Evolutionary conservation across 2,797 vertebrate species (phyloP), one percentile per base, ranked within the genome.

Genomic region (Myioborus miniatus): DNA sequence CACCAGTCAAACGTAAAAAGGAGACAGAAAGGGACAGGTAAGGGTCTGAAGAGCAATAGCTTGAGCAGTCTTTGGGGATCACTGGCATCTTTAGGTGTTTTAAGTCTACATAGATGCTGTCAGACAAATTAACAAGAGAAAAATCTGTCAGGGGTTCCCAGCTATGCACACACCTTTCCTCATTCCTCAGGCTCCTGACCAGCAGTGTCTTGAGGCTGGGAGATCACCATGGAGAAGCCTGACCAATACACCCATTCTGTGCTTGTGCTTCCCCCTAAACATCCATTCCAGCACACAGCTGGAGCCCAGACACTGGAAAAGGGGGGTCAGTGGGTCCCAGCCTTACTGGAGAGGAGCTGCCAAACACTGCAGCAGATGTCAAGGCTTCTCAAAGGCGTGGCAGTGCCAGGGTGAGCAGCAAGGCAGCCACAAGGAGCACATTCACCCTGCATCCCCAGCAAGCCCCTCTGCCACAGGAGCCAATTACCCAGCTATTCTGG

Each of bases 401-500:
- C 43, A 79, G 30, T n/a, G 46, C 22, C 77, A 58, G 67, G 15
- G 27, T 2, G 5, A 65, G 43, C 56, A 86, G 32, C 39, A 71
- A 67, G 62, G 39, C 56, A 86, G 30, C 16, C 69, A 15, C 56
- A 64, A 70, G 63, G 18, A 90, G 1, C 10, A 37, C 0, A 0
- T 19, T 19, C 74, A 49, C 29, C 1, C 0, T 30, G 21, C 24
- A 44, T 21, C 56, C 10, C n/a, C 39, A 77, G 23, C 19, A 27
- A 67, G 12, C 5, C 27, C 18, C 15, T 15, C 30, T 9, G 1
- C 15, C 5, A 1, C 49, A 71, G 62, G n/a, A 77, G 20, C 16
- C 0, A 2, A 32, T 32, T 27, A 39, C 36, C 0, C 52, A 85
- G 27, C 0, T 0, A 32, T 36, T 70, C 50, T 65, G 56, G 47